These are phyloP conservation scores for Cryptomyrus ogoouensis DNA, from an alignment of 2,113 vertebrate species.

Conservation along the genomic window DNA sequence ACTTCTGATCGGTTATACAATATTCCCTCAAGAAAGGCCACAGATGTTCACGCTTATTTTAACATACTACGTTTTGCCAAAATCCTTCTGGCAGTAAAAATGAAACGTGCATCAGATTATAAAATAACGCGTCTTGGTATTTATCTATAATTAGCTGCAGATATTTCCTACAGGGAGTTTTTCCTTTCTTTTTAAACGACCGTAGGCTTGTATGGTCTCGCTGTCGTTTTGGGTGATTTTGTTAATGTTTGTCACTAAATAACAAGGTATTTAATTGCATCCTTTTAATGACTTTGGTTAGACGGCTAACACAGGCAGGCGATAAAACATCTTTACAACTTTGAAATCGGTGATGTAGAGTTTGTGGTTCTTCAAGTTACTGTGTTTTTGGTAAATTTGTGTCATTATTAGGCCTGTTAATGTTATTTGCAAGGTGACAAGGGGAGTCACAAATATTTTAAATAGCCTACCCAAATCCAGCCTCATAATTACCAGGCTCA, in stretches of 20 bases:
- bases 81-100: background rate
- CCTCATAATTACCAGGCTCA: background rate
- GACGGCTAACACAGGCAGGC: background rate
- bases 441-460: background rate
- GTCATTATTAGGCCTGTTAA: background rate
- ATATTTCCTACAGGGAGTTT: background rate
- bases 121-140: background rate
- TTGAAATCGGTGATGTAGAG: background rate
- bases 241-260: background rate
- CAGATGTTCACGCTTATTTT: background rate
- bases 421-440: background rate
- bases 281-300: background rate
- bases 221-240: background rate
- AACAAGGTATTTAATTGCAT: background rate
- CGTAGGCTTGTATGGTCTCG: background rate
- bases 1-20: background rate
- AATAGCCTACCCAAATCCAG: background rate
- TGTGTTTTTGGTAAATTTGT: background rate
- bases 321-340: slow-evolving; percentile 1
- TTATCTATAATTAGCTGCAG: background rate
- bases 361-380: background rate
- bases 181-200: background rate
- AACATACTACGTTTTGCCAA: background rate
- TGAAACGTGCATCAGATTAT: background rate
- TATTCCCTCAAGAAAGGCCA: background rate